Percentiles rank a stretch among this genome's conserved stretches.
Conservation (phyloP, 2,888 invertebrate genomes). For the Cepaea hortensis region DNA sequence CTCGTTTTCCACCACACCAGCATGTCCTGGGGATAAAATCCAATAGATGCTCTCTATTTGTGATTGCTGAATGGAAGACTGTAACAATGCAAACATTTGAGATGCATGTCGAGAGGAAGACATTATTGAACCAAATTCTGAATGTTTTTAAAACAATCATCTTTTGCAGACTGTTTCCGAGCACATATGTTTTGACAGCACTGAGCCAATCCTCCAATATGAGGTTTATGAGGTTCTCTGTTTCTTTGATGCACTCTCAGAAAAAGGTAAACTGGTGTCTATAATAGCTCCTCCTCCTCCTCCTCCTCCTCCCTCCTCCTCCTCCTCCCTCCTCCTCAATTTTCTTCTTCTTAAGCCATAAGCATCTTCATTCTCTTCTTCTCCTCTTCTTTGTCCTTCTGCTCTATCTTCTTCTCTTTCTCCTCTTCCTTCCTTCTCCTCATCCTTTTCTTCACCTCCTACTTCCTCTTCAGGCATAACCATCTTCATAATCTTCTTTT, state of each 20-base stretch:
- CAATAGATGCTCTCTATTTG: too few species aligned
- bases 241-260: constrained; percentile 96
- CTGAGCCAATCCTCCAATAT: constrained; percentile 97
- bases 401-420: background rate
- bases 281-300: too few species aligned
- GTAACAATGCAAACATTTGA: background rate
- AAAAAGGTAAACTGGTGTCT: constrained; percentile 86
- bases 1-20: too few species aligned
- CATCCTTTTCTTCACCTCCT: too few species aligned
- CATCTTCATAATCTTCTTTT: too few species aligned
- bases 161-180: constrained; percentile 91
- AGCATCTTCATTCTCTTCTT: too few species aligned
- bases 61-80: too few species aligned
- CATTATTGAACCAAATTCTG: background rate
- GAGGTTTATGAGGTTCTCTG: constrained; percentile 99
- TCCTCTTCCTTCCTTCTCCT: background rate
- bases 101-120: background rate
- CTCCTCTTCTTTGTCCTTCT: background rate
- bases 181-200: constrained; percentile 97
- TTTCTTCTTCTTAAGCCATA: background rate
- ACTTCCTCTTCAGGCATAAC: too few species aligned
- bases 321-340: background rate
- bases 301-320: too few species aligned
- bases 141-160: background rate
- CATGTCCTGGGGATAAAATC: too few species aligned